Conservation (phyloP, 2,113 vertebrate species). For the Athene cunicularia region DNA sequence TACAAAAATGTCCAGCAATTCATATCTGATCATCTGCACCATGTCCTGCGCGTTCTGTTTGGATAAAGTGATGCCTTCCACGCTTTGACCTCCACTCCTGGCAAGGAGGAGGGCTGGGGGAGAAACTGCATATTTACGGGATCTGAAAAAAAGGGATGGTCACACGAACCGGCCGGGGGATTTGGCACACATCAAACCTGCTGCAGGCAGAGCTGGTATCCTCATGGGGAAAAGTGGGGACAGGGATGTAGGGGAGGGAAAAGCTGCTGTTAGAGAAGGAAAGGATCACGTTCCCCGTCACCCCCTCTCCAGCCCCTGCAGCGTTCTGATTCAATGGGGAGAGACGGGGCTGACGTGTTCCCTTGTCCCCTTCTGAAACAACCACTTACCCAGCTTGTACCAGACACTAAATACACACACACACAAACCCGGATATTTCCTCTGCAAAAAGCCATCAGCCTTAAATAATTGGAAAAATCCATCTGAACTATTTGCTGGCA, state of each 20-base stretch:
- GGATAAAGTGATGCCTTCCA: conserved; percentile 67
- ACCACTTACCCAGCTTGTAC: not conserved
- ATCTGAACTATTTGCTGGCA: not conserved
- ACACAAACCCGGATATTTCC: not conserved
- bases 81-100: conserved; percentile 48
- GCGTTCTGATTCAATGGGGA: not conserved
- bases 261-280: not conserved
- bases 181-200: not conserved
- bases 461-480: not conserved
- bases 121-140: conserved; percentile 69
- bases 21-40: conserved; percentile 68
- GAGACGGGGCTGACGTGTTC: not conserved
- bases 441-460: not conserved
- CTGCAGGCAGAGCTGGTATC: not conserved
- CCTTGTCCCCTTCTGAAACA: not conserved
- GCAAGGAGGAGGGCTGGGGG: conserved; percentile 85
- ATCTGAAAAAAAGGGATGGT: conserved; percentile 72
- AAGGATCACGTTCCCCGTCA: not conserved
- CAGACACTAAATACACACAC: not conserved
- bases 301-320: not conserved
- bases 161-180: not conserved
- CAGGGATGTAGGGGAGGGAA: not conserved
- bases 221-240: fast-evolving
- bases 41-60: conserved; percentile 63
- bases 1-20: conserved; percentile 83